Percentiles rank a stretch among this genome's conserved stretches.
Conservation (phyloP, 1,140 invertebrate species). For the Nilaparvata lugens region DNA sequence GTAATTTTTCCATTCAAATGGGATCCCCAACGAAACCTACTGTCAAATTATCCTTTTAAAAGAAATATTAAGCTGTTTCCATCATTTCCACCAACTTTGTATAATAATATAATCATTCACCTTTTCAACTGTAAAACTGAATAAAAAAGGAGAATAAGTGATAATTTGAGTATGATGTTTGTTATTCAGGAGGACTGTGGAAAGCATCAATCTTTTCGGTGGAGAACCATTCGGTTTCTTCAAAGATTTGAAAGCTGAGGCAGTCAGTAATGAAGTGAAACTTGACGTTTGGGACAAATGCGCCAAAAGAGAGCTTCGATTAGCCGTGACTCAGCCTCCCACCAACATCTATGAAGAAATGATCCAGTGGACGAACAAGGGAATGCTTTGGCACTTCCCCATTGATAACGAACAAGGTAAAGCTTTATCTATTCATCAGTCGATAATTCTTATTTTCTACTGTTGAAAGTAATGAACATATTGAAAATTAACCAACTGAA, state of each 20-base stretch:
- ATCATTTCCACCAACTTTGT: too few species aligned
- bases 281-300: slow-evolving; percentile 59
- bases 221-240: slow-evolving; percentile 15
- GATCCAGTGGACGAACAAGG: slow-evolving; percentile 87
- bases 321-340: slow-evolving; percentile 58
- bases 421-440: too few species aligned
- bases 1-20: too few species aligned
- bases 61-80: too few species aligned
- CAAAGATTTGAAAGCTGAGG: not conserved
- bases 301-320: slow-evolving; percentile 51
- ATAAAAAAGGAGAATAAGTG: too few species aligned
- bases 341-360: slow-evolving; percentile 87
- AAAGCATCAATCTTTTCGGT: slow-evolving; percentile 17
- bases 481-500: too few species aligned
- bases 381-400: slow-evolving; percentile 94
- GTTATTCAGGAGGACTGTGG: slow-evolving; percentile 11
- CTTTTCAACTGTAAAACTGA: too few species aligned
- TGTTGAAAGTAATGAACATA: not conserved
- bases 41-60: too few species aligned
- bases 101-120: too few species aligned
- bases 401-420: slow-evolving; percentile 95
- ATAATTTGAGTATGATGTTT: too few species aligned
- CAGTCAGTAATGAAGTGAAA: slow-evolving; percentile 32
- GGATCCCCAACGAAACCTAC: too few species aligned
- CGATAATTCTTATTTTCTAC: slow-evolving; percentile 1